Evolutionary conservation across 2,888 invertebrate genomes (phyloP).

Genomic region (Aspidiotus destructor): DNA sequence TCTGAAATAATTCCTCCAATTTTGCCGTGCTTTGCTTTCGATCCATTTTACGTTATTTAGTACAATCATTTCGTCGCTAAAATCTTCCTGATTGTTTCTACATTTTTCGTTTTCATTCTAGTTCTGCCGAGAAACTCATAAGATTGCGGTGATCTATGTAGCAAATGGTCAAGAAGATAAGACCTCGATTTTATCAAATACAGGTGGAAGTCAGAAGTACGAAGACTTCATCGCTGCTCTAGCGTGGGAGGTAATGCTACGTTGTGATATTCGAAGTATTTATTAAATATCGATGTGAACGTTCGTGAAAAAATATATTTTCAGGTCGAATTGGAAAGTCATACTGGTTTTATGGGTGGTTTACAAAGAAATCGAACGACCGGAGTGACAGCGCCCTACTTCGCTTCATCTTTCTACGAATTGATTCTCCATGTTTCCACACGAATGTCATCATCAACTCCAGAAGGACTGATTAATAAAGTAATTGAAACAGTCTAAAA

Average conservation of each 20-base stretch:
- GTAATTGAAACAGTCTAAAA: conserved; percentile 42
- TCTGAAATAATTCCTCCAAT: too few relatives aligned
- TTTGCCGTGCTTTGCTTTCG: too few relatives aligned
- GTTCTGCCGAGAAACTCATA: conserved; percentile 85
- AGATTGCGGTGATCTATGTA: conserved; percentile 95
- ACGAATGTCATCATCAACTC: conserved; percentile 73
- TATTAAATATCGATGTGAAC: too few relatives aligned
- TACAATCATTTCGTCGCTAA: too few relatives aligned
- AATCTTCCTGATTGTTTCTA: too few relatives aligned
- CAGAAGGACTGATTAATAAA: conserved; percentile 79
- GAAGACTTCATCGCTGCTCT: conserved; percentile 70
- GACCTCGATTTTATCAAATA: conserved; percentile 82
- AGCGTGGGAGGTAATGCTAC: conserved; percentile 54
- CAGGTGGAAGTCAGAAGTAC: conserved; percentile 83
- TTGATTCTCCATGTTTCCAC: conserved; percentile 97
- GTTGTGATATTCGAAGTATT: too few relatives aligned
- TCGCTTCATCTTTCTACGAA: conserved; percentile 85
- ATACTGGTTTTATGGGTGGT: conserved; percentile 91
- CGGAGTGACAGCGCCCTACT: conserved; percentile 88
- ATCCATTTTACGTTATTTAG: too few relatives aligned
- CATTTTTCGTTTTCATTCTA: conserved; percentile 31
- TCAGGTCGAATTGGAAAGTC: conserved; percentile 75
- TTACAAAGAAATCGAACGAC: conserved; percentile 68
- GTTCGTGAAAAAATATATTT: too few relatives aligned
- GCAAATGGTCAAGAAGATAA: conserved; percentile 96